phyloP scores from a whole-genome alignment of 2,797 vertebrate genomes.

The Brachyrhaphis roseni region DNA sequence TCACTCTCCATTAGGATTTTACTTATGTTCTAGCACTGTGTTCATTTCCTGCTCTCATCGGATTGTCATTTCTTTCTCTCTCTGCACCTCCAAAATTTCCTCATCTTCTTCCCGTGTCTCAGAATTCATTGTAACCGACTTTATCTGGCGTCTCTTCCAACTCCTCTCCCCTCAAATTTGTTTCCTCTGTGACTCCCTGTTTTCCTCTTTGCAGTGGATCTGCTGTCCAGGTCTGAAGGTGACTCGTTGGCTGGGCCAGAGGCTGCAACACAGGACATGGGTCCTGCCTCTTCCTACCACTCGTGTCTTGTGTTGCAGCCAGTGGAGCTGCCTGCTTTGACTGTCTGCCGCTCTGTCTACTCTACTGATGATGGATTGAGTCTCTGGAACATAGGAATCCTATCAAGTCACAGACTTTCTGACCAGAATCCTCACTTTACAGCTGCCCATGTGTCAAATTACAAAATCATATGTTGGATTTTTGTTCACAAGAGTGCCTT shows the following conservation, averaged over 20 bases:
- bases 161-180: slow-evolving; percentile 18
- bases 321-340: slow-evolving; percentile 84
- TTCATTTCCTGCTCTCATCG: slow-evolving; percentile 27
- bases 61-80: slow-evolving; percentile 19
- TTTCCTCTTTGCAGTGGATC: slow-evolving; percentile 59
- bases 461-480: slow-evolving; percentile 3
- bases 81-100: slow-evolving; percentile 37
- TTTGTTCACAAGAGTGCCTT: slow-evolving; percentile 3
- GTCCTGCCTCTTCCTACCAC: slow-evolving; percentile 89
- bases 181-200: slow-evolving; percentile 44
- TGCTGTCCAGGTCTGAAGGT: slow-evolving; percentile 71
- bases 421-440: slow-evolving; percentile 15
- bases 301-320: slow-evolving; percentile 99
- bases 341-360: slow-evolving; percentile 15
- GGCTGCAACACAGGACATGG: slow-evolving; percentile 99
- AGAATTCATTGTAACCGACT: slow-evolving; percentile 65
- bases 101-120: slow-evolving; percentile 25
- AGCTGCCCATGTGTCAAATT: not conserved
- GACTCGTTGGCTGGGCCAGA: slow-evolving; percentile 83
- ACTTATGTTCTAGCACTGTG: slow-evolving; percentile 31
- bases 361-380: slow-evolving; percentile 12
- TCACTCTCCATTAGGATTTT: slow-evolving; percentile 52
- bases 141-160: slow-evolving; percentile 34
- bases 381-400: slow-evolving; percentile 39
- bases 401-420: slow-evolving; percentile 13